Base-by-base conservation (phyloP, 2,888 invertebrate genomes). In the Microplitis deprimator region DNA sequence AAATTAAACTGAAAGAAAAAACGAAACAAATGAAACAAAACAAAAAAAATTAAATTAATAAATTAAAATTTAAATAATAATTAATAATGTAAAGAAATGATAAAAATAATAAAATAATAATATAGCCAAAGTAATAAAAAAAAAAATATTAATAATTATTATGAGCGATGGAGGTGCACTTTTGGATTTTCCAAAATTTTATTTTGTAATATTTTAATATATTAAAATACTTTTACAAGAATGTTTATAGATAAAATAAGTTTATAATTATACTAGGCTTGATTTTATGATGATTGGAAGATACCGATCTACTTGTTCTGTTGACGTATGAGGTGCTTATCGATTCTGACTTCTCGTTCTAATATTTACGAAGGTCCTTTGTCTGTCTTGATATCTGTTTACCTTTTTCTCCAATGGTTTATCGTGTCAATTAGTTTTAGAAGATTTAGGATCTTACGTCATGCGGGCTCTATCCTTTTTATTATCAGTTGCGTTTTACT, bases 371-470 rank as follows among this genome's bases (percentile, higher is more conserved):
- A 81, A 82, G 81, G 81, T 82, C 81, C 80, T 81, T 78, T 80
- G 80, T 82, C 79, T 81, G 77, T 77, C 79, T 79, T 68, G 68
- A 77, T 75, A 75, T 60, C 69, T 79, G 65, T 76, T 67, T 73
- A 77, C 73, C 80, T 72, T 79, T 80, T 78, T 74, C 71, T 78
- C 77, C 79, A 77, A 75, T 78, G 70, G 68, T 79, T 79, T 78
- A 75, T 41, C 81, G 81, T 84, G 84, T 87, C 87, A 87, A 87
- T 87, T 87, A 87, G 87, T 86, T 84, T 84, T 85, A 83, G 81
- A 80, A 80, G 50, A 8, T 13, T 50, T 50, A 50, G 13, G 50
- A 50, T 8, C 13, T 50, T 82, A 81, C 79, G 76, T 77, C 74
- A 78, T 38, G 77, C 59, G 60, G 68, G 77, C 68, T n/a, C 73